Evolutionary conservation across 2,888 invertebrate species (phyloP).

Genomic region (Mylabris sibirica): DNA sequence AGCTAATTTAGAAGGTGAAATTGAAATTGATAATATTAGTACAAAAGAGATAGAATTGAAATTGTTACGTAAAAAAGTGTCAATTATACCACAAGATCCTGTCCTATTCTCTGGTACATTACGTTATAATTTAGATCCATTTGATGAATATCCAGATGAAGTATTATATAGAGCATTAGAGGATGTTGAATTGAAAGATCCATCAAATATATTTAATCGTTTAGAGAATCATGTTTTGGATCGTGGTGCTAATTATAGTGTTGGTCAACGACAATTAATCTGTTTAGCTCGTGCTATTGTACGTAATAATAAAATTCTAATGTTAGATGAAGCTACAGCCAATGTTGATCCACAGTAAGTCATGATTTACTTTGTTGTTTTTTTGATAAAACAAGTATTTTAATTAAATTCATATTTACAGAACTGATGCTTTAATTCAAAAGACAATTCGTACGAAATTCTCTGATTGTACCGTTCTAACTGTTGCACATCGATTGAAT

Average conservation of each 20-base stretch:
- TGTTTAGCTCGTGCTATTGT: conserved; percentile 90
- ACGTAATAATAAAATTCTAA: too few species aligned
- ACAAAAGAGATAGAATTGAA: conserved; percentile 61
- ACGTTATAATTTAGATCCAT: too few species aligned
- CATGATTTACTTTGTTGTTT: too few species aligned
- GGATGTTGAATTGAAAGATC: conserved; percentile 78
- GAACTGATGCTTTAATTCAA: conserved; percentile 80
- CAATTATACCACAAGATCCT: conserved; percentile 74
- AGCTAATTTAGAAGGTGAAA: conserved; percentile 62
- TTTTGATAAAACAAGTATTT: too few species aligned
- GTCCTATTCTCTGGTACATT: conserved; percentile 77
- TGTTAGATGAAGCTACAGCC: conserved; percentile 92
- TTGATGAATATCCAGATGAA: conserved; percentile 73
- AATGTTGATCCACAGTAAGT: conserved; percentile 88
- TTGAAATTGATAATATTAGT: conserved; percentile 64
- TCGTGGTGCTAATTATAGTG: conserved; percentile 83
- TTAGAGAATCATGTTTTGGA: conserved; percentile 77
- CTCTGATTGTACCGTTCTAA: conserved; percentile 78
- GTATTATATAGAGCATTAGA: conserved; percentile 76
- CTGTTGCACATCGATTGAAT: conserved; percentile 75
- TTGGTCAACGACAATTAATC: conserved; percentile 89
- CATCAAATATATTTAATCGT: conserved; percentile 67
- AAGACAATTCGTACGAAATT: conserved; percentile 77
- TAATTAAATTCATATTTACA: conserved; percentile 60
- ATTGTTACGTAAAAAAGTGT: conserved; percentile 64